Conservation (phyloP, 2,888 invertebrate species). For the Diloba caeruleocephala region DNA sequence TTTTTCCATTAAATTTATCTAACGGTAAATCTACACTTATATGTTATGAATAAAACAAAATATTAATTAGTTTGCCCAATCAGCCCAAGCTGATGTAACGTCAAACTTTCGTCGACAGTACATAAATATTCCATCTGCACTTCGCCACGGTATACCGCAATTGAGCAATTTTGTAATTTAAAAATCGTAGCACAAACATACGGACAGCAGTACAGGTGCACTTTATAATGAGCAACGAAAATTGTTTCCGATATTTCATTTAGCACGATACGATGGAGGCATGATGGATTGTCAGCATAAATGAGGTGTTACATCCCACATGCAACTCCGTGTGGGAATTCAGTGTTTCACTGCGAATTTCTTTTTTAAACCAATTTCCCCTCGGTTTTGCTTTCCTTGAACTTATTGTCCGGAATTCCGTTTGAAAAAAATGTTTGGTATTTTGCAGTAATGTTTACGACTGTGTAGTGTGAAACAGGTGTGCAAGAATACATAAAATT, state of each 20-base stretch:
- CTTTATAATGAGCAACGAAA: slow-evolving; percentile 46
- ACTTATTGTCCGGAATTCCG: slow-evolving; percentile 31
- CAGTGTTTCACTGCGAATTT: slow-evolving; percentile 13
- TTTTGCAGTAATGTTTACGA: slow-evolving; percentile 20
- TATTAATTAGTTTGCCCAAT: no score
- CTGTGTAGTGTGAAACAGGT: slow-evolving; percentile 26
- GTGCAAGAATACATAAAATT: slow-evolving; percentile 21
- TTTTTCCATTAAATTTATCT: no score
- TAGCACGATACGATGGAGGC: slow-evolving; percentile 23
- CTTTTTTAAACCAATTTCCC: slow-evolving; percentile 16
- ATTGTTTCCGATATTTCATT: slow-evolving; percentile 47
- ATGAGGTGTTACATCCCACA: slow-evolving; percentile 56
- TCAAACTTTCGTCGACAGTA: slow-evolving; percentile 16
- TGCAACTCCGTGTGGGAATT: slow-evolving; percentile 39
- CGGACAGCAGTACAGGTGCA: slow-evolving; percentile 38
- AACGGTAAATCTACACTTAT: no score
- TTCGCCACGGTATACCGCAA: slow-evolving; percentile 13
- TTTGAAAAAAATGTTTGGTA: slow-evolving; percentile 23
- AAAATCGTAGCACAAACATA: slow-evolving; percentile 38
- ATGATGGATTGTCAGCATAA: slow-evolving; percentile 55
- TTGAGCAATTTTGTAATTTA: slow-evolving; percentile 51
- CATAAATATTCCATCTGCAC: slow-evolving; percentile 30
- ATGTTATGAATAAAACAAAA: no score
- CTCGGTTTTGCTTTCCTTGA: slow-evolving; percentile 28
- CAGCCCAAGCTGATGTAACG: slow-evolving; percentile 12